These are phyloP conservation scores for Philereme vetulata DNA, from an alignment of 2,888 invertebrate species.

Conservation along the genomic window DNA sequence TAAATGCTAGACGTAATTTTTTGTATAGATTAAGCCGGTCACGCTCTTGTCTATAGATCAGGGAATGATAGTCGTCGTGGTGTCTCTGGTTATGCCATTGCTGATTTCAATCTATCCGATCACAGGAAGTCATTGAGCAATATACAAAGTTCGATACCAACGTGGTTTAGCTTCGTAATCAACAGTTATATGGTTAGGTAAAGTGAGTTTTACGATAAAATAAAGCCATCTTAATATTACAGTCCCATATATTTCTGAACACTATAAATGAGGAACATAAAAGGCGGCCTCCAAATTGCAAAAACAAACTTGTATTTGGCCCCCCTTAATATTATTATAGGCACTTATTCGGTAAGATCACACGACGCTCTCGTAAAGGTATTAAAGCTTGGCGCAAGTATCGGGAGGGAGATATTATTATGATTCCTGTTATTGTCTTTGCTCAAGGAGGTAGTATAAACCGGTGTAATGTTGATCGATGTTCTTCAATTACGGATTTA, in stretches of 20 bases:
- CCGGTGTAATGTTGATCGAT: conserved; percentile 10
- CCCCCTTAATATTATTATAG: conserved; percentile 49
- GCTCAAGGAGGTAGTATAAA: conserved; percentile 8
- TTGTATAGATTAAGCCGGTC: no score
- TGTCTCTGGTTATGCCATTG: background rate
- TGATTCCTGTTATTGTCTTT: conserved; percentile 14
- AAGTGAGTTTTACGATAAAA: conserved; percentile 27
- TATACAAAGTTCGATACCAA: conserved; percentile 1
- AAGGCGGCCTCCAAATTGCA: conserved; percentile 46
- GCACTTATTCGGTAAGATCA: conserved; percentile 51
- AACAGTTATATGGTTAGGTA: conserved; percentile 18
- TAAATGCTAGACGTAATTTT: no score
- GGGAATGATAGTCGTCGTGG: background rate
- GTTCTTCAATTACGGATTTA: conserved; percentile 4
- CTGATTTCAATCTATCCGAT: background rate
- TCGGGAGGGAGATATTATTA: conserved; percentile 12
- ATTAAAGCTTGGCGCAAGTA: conserved; percentile 42
- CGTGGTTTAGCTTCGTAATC: conserved; percentile 16
- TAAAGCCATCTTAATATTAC: conserved; percentile 35
- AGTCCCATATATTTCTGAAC: conserved; percentile 38
- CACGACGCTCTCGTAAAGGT: conserved; percentile 43
- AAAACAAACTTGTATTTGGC: conserved; percentile 46
- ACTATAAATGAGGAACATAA: conserved; percentile 44
- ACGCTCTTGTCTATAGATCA: no score
- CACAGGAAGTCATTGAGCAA: background rate